Conservation (phyloP, 2,888 invertebrate genomes). For the Sphaerophoria taeniata region DNA sequence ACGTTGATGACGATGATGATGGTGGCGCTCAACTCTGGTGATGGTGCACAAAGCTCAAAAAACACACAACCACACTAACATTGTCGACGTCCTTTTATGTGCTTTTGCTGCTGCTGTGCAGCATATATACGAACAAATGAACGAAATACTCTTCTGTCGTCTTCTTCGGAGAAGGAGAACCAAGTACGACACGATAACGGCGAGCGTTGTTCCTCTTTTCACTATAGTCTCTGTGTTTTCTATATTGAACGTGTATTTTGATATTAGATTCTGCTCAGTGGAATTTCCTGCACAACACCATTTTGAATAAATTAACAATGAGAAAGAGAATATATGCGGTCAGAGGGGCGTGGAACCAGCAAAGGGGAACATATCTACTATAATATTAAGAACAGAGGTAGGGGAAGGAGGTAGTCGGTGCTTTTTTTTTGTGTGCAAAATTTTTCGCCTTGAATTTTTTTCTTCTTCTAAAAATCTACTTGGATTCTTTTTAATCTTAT, state of each 20-base stretch:
- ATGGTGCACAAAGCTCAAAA: slow-evolving; percentile 18
- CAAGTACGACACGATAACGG: slow-evolving; percentile 11
- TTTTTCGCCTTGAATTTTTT: not conserved
- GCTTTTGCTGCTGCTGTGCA: slow-evolving; percentile 33
- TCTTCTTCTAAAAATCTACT: not conserved
- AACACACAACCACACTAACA: slow-evolving; percentile 68
- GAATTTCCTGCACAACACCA: slow-evolving; percentile 73
- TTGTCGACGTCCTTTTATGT: slow-evolving; percentile 65
- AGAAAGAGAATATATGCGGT: slow-evolving; percentile 56
- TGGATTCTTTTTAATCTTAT: no score
- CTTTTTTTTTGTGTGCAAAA: not conserved
- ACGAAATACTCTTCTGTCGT: slow-evolving; percentile 42
- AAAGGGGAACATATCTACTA: slow-evolving; percentile 1
- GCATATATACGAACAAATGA: slow-evolving; percentile 43
- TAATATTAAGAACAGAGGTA: not conserved
- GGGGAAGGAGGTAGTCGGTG: not conserved
- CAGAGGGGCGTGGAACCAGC: slow-evolving; percentile 54
- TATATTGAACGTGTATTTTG: slow-evolving; percentile 71
- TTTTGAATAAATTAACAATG: slow-evolving; percentile 74
- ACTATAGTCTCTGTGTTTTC: not conserved
- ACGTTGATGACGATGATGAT: slow-evolving; percentile 11
- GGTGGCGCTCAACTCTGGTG: slow-evolving; percentile 15
- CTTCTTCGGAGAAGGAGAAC: slow-evolving; percentile 55
- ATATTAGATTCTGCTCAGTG: slow-evolving; percentile 74
- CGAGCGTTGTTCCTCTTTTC: slow-evolving; percentile 46